Evolutionary conservation across 1,140 invertebrate species (phyloP).

Genomic region (Mactra quadrangularis): DNA sequence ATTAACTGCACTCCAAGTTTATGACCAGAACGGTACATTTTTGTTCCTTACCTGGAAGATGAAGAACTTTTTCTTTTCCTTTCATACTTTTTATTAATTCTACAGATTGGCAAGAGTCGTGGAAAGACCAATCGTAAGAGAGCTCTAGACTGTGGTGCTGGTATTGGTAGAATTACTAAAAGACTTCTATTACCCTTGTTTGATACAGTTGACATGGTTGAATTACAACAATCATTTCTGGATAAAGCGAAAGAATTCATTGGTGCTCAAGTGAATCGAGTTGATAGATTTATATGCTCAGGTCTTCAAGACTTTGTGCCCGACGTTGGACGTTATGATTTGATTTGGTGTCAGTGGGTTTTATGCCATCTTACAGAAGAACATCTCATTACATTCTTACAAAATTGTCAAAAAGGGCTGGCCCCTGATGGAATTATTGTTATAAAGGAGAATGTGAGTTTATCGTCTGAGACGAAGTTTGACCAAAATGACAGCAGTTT

Average conservation of each 20-base stretch:
- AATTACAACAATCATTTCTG: slow-evolving; percentile 95
- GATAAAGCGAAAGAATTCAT: slow-evolving; percentile 88
- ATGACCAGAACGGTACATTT: too few relatives aligned
- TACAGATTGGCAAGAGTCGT: slow-evolving; percentile 75
- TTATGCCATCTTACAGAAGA: slow-evolving; percentile 94
- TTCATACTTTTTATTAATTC: too few relatives aligned
- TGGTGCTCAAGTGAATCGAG: slow-evolving; percentile 77
- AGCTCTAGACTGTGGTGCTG: slow-evolving; percentile 97
- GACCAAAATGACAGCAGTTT: slow-evolving; percentile 96
- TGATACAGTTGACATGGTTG: slow-evolving; percentile 95
- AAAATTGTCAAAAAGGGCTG: slow-evolving; percentile 89
- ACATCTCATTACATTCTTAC: slow-evolving; percentile 95
- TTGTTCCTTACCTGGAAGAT: too few relatives aligned
- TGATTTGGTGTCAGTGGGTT: slow-evolving; percentile 99
- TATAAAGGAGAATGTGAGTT: slow-evolving; percentile 97
- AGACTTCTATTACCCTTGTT: slow-evolving; percentile 93
- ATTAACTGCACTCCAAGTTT: too few relatives aligned
- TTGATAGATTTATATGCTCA: slow-evolving; percentile 76
- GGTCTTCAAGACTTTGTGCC: slow-evolving; percentile 91
- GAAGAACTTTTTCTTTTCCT: too few relatives aligned
- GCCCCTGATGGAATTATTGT: slow-evolving; percentile 92
- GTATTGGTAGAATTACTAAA: slow-evolving; percentile 97
- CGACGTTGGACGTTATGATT: slow-evolving; percentile 90
- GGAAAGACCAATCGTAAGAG: slow-evolving; percentile 84
- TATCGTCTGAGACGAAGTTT: slow-evolving; percentile 87